Base-by-base conservation (phyloP, 2,113 vertebrate species). In the Willisornis vidua region DNA sequence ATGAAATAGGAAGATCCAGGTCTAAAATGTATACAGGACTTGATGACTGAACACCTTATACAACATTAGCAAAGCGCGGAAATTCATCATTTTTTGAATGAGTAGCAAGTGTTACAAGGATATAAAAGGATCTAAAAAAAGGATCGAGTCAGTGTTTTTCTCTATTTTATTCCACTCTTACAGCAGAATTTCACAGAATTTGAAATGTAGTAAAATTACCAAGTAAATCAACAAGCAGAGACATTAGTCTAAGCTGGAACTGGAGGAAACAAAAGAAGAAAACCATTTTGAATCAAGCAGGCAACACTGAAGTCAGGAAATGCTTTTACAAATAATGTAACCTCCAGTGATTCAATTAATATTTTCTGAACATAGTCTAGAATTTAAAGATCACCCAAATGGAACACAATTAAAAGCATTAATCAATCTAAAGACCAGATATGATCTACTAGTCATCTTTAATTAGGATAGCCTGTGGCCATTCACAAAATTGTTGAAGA, bases 401-500 rank as follows among this genome's bases (percentile, higher is more conserved):
- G 13, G 8, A 77, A 62, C 91, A 87, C 54, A 4, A 7, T 3
- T 28, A 26, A 76, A 82, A 87, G 2, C 6, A 23, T 59, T 48
- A 43, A 28, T 46, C 46, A 62, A 20, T 75, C 54, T 37, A 54
- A 87, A 85, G 63, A 51, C 14, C 35, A 57, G 14, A 59, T 87
- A 75, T 31, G 25, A 74, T 22, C 15, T 54, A 57, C 39, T 78
- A 66, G 43, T 77, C 52, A 68, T 70, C 58, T 74, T 57, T 4
- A 31, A 52, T 12, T 84, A 43, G 12, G 14, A 55, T 28, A 76
- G 29, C 19, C 6, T 59, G 18, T 73, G 51, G 24, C 9, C 83
- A 19, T 71, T 93, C 80, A 48, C 28, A 87, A 74, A 92, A 48
- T 66, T 87, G 12, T 52, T 62, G 72, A 71, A 73, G 39, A 89